Base-by-base conservation (phyloP, 2,888 invertebrate genomes). In the Acronicta aceris region DNA sequence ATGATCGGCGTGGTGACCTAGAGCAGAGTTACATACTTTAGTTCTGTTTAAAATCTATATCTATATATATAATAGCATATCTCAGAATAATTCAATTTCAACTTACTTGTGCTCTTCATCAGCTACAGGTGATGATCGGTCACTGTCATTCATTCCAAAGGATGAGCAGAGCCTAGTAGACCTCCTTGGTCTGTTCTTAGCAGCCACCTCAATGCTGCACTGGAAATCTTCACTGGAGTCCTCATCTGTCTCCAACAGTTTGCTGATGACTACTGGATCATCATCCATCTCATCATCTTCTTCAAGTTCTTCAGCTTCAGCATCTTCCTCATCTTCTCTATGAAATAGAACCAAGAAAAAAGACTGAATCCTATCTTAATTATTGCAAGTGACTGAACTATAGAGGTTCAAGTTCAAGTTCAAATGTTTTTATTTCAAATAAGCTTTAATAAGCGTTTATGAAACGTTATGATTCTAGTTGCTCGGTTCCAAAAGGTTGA, bases 201-300 rank as follows among this genome's bases (percentile, higher is more conserved):
- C 72, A 0, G 84, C 76, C 0, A 76, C 78, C 6, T 83, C 86
- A 1, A 87, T 73, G 0, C 85, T 69, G 55, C 87, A 89, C 49
- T 82, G 82, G 68, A 88, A 90, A 27, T 91, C 91, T 15, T 90
- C 91, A 75, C 89, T 89, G 10, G 84, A 78, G 45, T 85, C 87
- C 48, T 88, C 90, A 42, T 93, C 93, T 0, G 88, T 92, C 57
- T 93, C 90, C 15, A 91, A 69, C n/a, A 93, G 76, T 65, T 92
- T 92, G 73, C 89, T 91, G 68, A 93, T 92, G 7, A 92, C 90
- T 60, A 91, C 91, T 0, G 89, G 86, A 47, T 92, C 92, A 79
- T 93, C 93, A 73, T 93, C 89, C 13, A 89, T 78, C 45, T 89
- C 89, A 40, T 88, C 87, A n/a, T 88, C 87, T 46, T 82, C 82